These are phyloP conservation scores for Pithys albifrons DNA, from an alignment of 2,113 vertebrate species.

Conservation along the genomic window DNA sequence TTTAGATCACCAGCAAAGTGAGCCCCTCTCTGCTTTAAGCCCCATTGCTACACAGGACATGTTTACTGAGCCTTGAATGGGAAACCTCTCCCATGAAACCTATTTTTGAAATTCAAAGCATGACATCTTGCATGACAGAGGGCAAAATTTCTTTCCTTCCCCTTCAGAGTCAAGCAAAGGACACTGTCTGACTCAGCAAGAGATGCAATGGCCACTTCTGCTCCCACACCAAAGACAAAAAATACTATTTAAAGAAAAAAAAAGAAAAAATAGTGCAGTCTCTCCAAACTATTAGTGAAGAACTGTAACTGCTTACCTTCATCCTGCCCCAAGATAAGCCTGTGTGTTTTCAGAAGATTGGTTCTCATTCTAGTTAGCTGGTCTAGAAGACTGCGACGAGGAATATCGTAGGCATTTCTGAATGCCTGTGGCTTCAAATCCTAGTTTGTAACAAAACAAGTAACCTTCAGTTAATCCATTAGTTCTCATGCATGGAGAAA, in stretches of 20 bases:
- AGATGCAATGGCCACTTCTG: background rate
- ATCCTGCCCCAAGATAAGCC: constrained; percentile 79
- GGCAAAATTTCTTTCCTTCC: background rate
- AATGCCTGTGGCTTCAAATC: constrained; percentile 82
- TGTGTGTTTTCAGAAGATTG: constrained; percentile 81
- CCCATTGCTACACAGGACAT: background rate
- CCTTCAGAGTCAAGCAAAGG: background rate
- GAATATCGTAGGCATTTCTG: constrained; percentile 85
- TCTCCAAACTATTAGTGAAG: background rate
- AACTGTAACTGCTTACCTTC: constrained; percentile 72
- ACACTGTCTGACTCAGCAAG: background rate
- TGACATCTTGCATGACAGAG: background rate
- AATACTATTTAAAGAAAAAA: background rate
- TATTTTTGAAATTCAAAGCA: background rate
- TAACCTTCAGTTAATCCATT: background rate
- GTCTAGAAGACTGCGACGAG: constrained; percentile 79
- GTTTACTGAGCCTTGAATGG: background rate
- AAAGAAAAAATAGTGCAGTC: background rate
- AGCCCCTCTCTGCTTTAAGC: background rate
- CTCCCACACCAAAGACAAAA: background rate
- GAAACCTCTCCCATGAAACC: background rate
- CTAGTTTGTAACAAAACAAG: constrained; percentile 59
- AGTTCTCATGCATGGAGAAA: background rate
- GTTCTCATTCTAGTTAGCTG: constrained; percentile 84
- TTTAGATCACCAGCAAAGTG: background rate